Percentiles rank a stretch among this genome's conserved stretches.
Evolutionary conservation across 2,888 invertebrate species (phyloP).

Genomic region (Laspeyria flexula): DNA sequence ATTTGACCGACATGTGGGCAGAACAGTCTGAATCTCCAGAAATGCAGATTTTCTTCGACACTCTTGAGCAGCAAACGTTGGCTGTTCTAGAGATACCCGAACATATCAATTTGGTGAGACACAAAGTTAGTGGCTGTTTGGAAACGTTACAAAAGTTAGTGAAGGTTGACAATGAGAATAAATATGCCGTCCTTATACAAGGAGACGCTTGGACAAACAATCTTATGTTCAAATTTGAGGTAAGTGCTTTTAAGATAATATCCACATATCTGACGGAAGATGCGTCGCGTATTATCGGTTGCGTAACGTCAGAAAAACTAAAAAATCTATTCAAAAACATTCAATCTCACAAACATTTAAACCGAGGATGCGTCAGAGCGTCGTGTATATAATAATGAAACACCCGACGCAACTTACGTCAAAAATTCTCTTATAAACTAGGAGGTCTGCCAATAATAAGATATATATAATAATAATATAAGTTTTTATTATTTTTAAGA

Average conservation of each 20-base stretch:
- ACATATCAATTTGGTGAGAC: constrained; percentile 37
- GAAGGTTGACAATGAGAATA: constrained; percentile 30
- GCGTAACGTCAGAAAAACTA: no score
- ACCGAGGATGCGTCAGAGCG: no score
- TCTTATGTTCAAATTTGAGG: constrained; percentile 48
- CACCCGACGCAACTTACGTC: no score
- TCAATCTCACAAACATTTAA: no score
- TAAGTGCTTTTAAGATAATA: constrained; percentile 5
- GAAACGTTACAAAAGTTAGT: constrained; percentile 11
- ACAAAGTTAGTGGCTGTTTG: constrained; percentile 17
- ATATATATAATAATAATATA: no score
- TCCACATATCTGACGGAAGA: no score
- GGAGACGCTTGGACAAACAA: constrained; percentile 62
- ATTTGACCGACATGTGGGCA: constrained; percentile 28
- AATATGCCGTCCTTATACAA: constrained; percentile 49
- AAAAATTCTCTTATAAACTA: no score
- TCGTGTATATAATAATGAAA: no score
- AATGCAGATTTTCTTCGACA: constrained; percentile 3
- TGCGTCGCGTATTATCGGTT: no score
- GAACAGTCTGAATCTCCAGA: neutral
- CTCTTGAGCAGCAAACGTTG: constrained; percentile 27
- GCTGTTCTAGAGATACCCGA: constrained; percentile 36
- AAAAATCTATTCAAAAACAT: no score
- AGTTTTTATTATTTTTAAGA: no score
- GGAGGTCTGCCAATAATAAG: no score